Conservation (phyloP, 92 coral and sea anemone species). For the Epizoanthus illoricatus region DNA sequence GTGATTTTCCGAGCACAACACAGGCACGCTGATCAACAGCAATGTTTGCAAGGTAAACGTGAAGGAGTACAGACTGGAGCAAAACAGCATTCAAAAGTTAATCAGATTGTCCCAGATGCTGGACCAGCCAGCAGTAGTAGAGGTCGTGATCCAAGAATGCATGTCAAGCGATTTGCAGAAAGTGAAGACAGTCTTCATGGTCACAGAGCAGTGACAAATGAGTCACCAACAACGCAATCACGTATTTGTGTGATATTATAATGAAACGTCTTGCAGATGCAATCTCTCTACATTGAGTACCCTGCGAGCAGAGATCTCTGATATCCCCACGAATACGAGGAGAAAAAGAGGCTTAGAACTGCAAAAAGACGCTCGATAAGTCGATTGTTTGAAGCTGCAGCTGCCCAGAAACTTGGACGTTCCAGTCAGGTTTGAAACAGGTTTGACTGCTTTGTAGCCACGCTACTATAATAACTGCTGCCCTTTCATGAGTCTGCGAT, state of each 20-base stretch:
- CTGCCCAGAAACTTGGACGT: too few relatives aligned
- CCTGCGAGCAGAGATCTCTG: too few relatives aligned
- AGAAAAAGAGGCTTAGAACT: too few relatives aligned
- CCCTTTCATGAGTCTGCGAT: too few relatives aligned
- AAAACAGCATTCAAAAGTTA: not conserved
- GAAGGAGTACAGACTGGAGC: not conserved
- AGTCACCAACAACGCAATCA: slow-evolving; percentile 3
- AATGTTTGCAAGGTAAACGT: not conserved
- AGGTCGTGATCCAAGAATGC: slow-evolving; percentile 7
- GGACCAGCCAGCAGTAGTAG: not conserved
- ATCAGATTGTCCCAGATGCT: not conserved
- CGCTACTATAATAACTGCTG: too few relatives aligned
- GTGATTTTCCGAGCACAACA: slow-evolving; percentile 60
- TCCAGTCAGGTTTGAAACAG: too few relatives aligned
- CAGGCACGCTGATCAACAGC: slow-evolving; percentile 1
- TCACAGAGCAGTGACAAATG: not conserved
- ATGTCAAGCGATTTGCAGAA: slow-evolving; percentile 24
- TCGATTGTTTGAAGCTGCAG: too few relatives aligned
- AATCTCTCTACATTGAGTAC: too few relatives aligned
- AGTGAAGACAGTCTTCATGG: slow-evolving; percentile 1
- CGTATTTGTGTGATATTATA: slow-evolving; percentile 20
- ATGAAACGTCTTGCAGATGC: not conserved
- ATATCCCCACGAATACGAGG: too few relatives aligned
- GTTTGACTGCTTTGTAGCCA: too few relatives aligned
- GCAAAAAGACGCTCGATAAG: too few relatives aligned